Percentiles rank a stretch among this genome's conserved stretches.
Conservation (phyloP, 2,113 vertebrate species). For the Chaetura pelagica region DNA sequence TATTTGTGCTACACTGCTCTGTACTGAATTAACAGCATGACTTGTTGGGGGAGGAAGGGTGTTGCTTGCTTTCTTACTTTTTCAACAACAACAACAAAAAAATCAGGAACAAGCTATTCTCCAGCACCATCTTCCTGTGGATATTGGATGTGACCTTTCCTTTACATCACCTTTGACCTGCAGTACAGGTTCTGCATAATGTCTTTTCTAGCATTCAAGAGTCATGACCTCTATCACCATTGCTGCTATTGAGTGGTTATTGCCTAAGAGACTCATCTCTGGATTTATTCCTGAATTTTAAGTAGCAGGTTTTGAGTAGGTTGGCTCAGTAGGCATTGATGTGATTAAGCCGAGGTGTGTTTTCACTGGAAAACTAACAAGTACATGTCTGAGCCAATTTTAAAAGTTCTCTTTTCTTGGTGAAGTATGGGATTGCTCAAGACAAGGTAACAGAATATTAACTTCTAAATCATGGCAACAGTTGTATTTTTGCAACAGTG, state of each 20-base stretch:
- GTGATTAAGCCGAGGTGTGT: background rate
- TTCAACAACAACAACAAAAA: background rate
- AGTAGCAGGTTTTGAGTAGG: background rate
- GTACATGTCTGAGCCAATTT: background rate
- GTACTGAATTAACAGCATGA: background rate
- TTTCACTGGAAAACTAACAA: slow-evolving; percentile 18
- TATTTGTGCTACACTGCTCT: background rate
- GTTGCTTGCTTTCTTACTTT: background rate
- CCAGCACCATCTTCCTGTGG: background rate
- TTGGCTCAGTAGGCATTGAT: background rate
- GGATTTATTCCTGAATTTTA: background rate
- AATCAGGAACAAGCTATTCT: background rate
- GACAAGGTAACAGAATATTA: slow-evolving; percentile 16
- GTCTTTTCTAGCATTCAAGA: background rate
- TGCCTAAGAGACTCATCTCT: background rate
- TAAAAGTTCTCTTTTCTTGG: background rate
- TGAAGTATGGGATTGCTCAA: background rate
- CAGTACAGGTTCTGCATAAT: background rate
- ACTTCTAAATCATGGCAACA: background rate
- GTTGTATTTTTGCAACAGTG: background rate
- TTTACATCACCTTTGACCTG: background rate
- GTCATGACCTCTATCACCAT: background rate
- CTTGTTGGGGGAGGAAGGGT: background rate
- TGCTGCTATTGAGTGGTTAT: background rate
- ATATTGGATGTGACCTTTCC: background rate